phyloP scores from a whole-genome alignment of 2,113 vertebrate genomes.

The Opisthocomus hoazin region DNA sequence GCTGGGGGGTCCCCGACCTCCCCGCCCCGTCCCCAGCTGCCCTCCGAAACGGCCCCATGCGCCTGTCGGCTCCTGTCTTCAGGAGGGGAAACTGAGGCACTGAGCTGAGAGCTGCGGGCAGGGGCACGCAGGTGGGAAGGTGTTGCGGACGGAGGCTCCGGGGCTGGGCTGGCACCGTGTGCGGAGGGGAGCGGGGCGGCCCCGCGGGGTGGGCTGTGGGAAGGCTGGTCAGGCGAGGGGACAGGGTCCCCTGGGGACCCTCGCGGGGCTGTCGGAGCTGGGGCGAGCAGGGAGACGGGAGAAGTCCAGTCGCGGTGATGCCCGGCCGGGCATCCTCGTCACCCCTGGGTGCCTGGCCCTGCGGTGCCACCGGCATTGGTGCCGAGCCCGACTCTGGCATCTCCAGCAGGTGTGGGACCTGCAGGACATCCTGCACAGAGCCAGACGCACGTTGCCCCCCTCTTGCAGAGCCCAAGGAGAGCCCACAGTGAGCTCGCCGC shows the following conservation, averaged over 20 bases:
- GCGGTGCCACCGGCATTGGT: not conserved
- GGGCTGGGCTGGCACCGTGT: not conserved
- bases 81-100: not conserved
- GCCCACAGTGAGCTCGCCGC: not conserved
- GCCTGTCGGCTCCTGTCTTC: accelerated
- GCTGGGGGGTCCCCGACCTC: not conserved
- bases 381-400: not conserved
- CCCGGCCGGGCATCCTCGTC: not conserved
- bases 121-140: not conserved
- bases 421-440: not conserved
- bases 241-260: accelerated
- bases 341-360: not conserved
- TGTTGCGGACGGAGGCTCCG: accelerated
- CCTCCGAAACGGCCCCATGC: not conserved
- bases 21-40: not conserved
- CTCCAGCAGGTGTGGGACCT: not conserved
- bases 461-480: constrained; percentile 33
- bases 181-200: not conserved
- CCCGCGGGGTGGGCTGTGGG: accelerated
- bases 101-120: not conserved
- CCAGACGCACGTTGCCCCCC: not conserved
- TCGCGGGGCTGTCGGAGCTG: not conserved
- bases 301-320: not conserved
- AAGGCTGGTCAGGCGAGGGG: accelerated
- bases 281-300: not conserved